Evolutionary conservation across 2,113 vertebrate genomes (phyloP).

Genomic region (Paradoxurus hermaphroditus): DNA sequence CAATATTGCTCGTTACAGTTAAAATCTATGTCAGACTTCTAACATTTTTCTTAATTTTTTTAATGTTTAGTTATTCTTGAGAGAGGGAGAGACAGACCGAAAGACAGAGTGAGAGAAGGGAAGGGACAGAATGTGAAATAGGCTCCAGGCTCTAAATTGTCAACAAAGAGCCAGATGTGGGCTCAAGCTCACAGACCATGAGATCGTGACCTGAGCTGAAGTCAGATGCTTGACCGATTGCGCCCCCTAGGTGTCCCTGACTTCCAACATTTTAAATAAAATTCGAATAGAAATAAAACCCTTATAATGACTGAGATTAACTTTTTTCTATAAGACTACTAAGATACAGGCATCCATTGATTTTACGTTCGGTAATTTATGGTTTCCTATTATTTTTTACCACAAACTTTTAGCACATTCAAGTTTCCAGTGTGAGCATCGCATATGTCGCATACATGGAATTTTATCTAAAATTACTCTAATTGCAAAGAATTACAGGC

Average conservation of each 20-base stretch:
- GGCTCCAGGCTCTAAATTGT: too few relatives aligned
- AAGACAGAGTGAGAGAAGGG: too few relatives aligned
- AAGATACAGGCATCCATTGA: accelerated
- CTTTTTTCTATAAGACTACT: not conserved
- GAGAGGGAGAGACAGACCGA: too few relatives aligned
- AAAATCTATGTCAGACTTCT: not conserved
- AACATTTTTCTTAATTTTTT: too few relatives aligned
- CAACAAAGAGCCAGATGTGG: too few relatives aligned
- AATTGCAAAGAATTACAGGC: not conserved
- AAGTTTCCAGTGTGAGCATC: not conserved
- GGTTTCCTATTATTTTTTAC: not conserved
- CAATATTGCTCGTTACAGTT: not conserved
- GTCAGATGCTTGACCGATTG: too few relatives aligned
- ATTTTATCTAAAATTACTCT: not conserved
- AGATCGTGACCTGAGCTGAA: too few relatives aligned
- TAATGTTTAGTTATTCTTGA: not conserved
- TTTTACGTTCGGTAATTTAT: not conserved
- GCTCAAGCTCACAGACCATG: too few relatives aligned
- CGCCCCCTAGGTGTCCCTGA: too few relatives aligned
- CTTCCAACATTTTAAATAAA: not conserved
- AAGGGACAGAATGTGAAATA: too few relatives aligned
- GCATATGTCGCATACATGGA: not conserved
- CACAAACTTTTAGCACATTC: not conserved
- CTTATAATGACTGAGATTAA: not conserved
- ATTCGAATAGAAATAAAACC: not conserved